Base-by-base conservation (phyloP, 1,140 invertebrate species). In the Helicoverpa zea region DNA sequence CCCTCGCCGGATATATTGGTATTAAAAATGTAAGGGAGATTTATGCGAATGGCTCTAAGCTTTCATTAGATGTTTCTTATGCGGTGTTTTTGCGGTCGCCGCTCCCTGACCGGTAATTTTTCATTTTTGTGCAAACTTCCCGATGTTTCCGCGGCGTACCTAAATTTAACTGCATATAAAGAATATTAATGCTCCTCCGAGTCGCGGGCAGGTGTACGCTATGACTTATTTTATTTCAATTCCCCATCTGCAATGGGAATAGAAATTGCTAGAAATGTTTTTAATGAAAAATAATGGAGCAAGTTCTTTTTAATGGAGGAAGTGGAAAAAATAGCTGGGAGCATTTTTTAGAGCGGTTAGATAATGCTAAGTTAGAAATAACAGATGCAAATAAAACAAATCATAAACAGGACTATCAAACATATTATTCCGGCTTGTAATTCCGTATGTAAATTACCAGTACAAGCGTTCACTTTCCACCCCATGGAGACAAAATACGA, bases 11-110 rank as follows among this genome's bases (percentile, higher is more conserved):
- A 93, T 94, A 92, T 94, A 95, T 95, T 94, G 94, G 94, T 95
- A 95, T 95, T 95, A 95, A 95, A 95, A 95, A 95, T 95, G 94
- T 94, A 95, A 95, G 89, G 91, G 90, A 94, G 92, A 95, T 94
- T 94, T 95, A 95, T 95, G 92, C 91, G 92, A 92, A 95, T 95
- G 88, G 92, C 91, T 95, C 90, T 95, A 94, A 94, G 94, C 94
- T 95, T 95, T 95, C 94, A 95, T 95, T 95, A 95, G 92, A 90
- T 92, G 89, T 91, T 93, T 90, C 92, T 94, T 94, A 90, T 88
- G 92, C 90, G 88, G 89, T 89, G 91, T 93, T 94, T 91, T 88
- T 91, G 93, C 91, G 92, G 92, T 93, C 88, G 90, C 88, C 87
- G 88, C 91, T 93, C 91, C 92, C 91, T 95, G 93, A 95, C 94